phyloP scores from a whole-genome alignment of 1,140 invertebrate genomes.

The Alviniconcha marisindica region DNA sequence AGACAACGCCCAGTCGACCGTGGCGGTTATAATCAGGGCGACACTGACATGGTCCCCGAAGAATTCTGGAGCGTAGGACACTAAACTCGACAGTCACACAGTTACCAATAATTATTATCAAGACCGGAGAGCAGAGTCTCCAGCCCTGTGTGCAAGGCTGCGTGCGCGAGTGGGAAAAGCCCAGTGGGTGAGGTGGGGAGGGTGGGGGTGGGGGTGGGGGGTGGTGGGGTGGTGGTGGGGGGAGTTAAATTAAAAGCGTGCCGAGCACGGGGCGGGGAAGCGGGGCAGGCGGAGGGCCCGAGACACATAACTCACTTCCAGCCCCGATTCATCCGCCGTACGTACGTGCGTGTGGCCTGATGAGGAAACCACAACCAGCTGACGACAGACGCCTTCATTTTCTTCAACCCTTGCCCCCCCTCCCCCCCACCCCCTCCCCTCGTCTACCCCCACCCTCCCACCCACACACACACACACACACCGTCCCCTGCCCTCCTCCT shows the following conservation, averaged over 20 bases:
- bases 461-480: neutral
- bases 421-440: neutral
- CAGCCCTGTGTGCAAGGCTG: neutral
- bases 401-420: neutral
- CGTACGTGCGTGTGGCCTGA: slow-evolving; percentile 17
- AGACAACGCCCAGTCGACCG: no score
- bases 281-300: neutral
- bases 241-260: no score
- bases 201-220: neutral
- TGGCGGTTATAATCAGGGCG: no score
- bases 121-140: no score
- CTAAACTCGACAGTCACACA: no score
- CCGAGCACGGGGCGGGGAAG: no score
- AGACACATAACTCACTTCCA: neutral
- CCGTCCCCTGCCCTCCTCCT: neutral
- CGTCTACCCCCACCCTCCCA: neutral
- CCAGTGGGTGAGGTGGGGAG: neutral
- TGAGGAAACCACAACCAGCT: neutral
- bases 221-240: neutral
- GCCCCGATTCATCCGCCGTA: neutral
- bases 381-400: neutral
- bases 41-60: no score
- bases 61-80: no score
- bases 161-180: neutral
- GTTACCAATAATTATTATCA: no score